Conservation (phyloP, 2,888 invertebrate genomes). For the Heliconius ismenius region DNA sequence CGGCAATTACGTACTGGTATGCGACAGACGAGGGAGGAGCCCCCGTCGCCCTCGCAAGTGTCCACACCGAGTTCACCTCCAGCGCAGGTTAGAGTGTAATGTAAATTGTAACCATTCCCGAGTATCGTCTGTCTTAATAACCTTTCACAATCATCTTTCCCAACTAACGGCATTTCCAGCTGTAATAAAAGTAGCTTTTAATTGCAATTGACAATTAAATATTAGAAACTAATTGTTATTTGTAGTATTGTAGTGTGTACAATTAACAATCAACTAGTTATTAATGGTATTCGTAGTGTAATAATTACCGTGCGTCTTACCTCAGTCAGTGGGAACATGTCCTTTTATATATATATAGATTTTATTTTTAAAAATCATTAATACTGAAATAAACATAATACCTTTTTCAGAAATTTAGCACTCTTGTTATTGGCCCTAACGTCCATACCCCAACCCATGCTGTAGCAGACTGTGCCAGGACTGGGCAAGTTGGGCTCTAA, state of each 20-base stretch:
- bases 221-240: not conserved
- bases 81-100: constrained; percentile 88
- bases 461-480: constrained; percentile 38
- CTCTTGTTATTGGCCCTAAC: not conserved
- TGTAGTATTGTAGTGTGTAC: too few relatives aligned
- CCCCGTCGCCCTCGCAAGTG: constrained; percentile 88
- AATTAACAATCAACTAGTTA: too few relatives aligned
- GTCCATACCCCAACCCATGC: constrained; percentile 49
- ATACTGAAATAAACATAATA: not conserved
- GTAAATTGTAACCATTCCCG: constrained; percentile 84
- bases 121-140: constrained; percentile 84
- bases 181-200: constrained; percentile 18
- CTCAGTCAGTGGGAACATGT: too few relatives aligned
- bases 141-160: constrained; percentile 57
- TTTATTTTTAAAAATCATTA: too few relatives aligned
- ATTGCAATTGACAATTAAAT: not conserved
- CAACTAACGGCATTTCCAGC: constrained; percentile 34
- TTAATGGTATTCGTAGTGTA: too few relatives aligned
- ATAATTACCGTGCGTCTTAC: too few relatives aligned
- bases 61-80: constrained; percentile 87
- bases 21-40: constrained; percentile 89
- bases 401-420: constrained; percentile 44
- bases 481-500: constrained; percentile 32
- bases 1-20: constrained; percentile 28
- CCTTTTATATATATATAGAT: too few relatives aligned